Conservation (phyloP, 2,113 vertebrate species). For the Origma solitaria region DNA sequence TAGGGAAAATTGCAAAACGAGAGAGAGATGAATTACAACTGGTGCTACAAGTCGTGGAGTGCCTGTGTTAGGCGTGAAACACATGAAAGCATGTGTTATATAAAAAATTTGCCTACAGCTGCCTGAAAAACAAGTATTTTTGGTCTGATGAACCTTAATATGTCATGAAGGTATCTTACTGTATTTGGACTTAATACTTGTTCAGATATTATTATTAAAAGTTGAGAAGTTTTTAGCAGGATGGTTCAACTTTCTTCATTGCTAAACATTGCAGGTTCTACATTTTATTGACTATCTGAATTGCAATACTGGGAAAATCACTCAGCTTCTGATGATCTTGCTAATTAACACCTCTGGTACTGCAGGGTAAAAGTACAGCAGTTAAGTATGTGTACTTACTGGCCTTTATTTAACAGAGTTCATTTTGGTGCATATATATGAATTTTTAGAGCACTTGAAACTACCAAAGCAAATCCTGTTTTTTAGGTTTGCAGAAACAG, state of each 20-base stretch:
- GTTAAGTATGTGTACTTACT: not conserved
- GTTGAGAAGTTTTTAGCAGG: not conserved
- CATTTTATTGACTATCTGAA: conserved; percentile 35
- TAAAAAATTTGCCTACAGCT: not conserved
- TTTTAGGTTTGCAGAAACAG: not conserved
- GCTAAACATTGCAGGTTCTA: conserved; percentile 32
- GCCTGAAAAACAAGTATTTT: conserved; percentile 17
- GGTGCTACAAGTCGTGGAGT: not conserved
- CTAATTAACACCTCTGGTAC: conserved; percentile 18
- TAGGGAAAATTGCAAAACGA: not conserved
- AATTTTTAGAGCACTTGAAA: conserved; percentile 40
- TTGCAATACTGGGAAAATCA: conserved; percentile 44
- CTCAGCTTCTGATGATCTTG: conserved; percentile 38
- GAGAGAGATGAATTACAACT: not conserved
- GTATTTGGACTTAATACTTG: conserved; percentile 17
- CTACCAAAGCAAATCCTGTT: conserved; percentile 3
- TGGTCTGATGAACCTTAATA: conserved; percentile 26
- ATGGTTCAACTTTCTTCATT: conserved; percentile 29
- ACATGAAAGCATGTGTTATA: not conserved
- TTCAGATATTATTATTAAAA: conserved; percentile 17
- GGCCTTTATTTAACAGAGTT: conserved; percentile 38
- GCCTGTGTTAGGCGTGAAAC: not conserved
- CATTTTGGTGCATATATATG: not conserved
- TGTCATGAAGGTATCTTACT: not conserved
- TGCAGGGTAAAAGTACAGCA: not conserved